These are phyloP conservation scores for Ciconia stormi DNA, from an alignment of 2,113 vertebrate species.

Conservation along the genomic window DNA sequence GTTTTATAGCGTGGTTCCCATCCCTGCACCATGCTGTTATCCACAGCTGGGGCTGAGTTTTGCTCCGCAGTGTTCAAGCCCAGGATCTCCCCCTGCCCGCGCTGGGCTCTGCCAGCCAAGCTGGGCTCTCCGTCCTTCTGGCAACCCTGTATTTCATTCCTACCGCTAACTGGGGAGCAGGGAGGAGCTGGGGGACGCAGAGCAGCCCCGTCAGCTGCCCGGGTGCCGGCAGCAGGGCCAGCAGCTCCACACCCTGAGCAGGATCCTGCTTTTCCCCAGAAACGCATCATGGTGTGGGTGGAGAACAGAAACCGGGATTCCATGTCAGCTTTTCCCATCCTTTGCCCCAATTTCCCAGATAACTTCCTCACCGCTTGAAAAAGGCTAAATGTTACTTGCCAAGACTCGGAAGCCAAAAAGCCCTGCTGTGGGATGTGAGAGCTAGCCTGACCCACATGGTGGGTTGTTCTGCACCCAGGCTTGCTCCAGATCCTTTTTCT, in stretches of 20 bases:
- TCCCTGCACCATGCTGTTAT: rapidly evolving
- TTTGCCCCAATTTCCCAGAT: neutral
- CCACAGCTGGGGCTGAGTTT: neutral
- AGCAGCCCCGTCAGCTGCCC: neutral
- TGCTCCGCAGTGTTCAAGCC: rapidly evolving
- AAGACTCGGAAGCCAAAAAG: neutral
- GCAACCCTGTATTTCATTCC: neutral
- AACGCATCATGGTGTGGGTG: rapidly evolving
- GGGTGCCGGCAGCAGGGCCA: rapidly evolving
- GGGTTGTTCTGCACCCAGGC: neutral
- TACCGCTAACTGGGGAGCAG: rapidly evolving
- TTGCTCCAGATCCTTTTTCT: neutral
- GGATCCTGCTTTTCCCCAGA: neutral
- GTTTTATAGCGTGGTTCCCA: neutral
- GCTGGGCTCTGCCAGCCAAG: neutral
- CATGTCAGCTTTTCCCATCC: neutral
- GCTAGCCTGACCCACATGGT: neutral
- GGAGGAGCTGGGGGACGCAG: neutral
- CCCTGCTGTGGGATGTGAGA: rapidly evolving
- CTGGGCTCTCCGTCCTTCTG: neutral
- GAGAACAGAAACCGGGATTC: neutral
- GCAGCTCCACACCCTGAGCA: rapidly evolving
- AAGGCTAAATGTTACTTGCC: neutral
- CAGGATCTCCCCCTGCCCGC: rapidly evolving
- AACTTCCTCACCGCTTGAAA: neutral